Evolutionary conservation across 2,888 invertebrate genomes (phyloP), one percentile per base, ranked within the genome.

Genomic region (Oligia fasciuncula): DNA sequence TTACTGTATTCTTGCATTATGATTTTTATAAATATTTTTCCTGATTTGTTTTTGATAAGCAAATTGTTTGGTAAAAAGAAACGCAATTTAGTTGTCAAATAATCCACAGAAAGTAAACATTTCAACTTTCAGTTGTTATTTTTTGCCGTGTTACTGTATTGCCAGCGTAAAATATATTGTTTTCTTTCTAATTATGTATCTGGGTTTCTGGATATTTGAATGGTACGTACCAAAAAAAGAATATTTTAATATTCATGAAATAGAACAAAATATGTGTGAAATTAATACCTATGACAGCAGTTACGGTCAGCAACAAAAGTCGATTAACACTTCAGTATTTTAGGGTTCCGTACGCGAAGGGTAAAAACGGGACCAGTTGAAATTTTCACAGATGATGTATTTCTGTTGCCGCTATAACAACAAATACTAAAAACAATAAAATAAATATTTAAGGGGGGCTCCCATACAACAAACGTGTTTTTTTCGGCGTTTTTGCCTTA

Each of bases 31-130:
- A 49, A n/a, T 23, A 14, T 23, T 57, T 62, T 66, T 40, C 9
- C 0, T 17, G 0, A 17, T 23, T 43, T 43, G 4, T 9, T 6
- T 46, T 63, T 62, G 54, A 0, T 70, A n/a, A 0, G 29, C 6
- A 14, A 63, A 72, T 71, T 69, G 46, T 74, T 76, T 0, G 6
- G 78, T 79, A 65, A 51, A 88, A 83, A 69, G 88, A 79, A 88
- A 79, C 89, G 88, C 23, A 77, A 69, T 77, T 69, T 70, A 73
- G 85, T 87, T 89, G 87, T 88, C 87, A 87, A 87, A 83, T 77
- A 73, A 17, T 72, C 79, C 77, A 85, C 88, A 85, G 81, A 85
- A 86, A 80, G 85, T 86, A 87, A 77, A 87, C 89, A 89, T 88
- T 85, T 73, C 84, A 82, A 82, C 65, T 73, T 79, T 80, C 79